Evolutionary conservation across 2,888 invertebrate genomes (phyloP).

Genomic region (Trachelus tabidus): DNA sequence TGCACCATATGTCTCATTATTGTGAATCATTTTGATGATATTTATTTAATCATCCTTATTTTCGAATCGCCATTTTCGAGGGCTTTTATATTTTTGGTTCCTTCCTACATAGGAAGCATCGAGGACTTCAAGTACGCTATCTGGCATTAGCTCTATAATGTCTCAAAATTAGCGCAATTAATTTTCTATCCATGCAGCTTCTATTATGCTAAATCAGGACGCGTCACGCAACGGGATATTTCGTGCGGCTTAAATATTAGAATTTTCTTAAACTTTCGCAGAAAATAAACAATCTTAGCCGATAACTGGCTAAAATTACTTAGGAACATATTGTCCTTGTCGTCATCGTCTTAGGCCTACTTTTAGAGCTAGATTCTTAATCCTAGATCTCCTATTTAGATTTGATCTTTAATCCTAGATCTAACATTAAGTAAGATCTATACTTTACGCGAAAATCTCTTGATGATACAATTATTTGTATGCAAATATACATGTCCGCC

Average conservation of each 20-base stretch:
- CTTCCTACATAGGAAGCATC: not conserved
- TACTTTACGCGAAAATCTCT: not conserved
- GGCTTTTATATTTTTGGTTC: not conserved
- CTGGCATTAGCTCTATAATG: not conserved
- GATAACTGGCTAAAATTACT: not conserved
- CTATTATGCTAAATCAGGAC: not conserved
- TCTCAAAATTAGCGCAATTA: not conserved
- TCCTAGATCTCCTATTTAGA: not conserved
- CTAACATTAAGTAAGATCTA: not conserved
- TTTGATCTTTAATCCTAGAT: not conserved
- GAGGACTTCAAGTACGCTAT: not conserved
- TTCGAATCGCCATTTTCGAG: not conserved
- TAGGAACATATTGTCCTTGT: not conserved
- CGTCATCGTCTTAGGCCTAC: not conserved
- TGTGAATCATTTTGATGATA: not conserved
- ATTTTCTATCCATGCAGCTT: not conserved
- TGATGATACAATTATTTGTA: not conserved
- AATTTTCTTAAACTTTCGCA: not conserved
- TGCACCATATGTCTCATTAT: not conserved
- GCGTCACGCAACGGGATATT: not conserved
- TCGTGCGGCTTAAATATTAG: not conserved
- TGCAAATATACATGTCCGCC: too few relatives aligned
- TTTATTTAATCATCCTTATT: not conserved
- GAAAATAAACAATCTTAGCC: not conserved
- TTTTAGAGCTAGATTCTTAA: not conserved